These are phyloP conservation scores for Bos taurus DNA, from an alignment of 2,113 vertebrate genomes.

Conservation along the genomic window ARS-UCD2.0 NC_037342.1:79666501-79667000, in stretches of 20 bases:
- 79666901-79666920: background rate
- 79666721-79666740: background rate
- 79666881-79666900: background rate
- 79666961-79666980: background rate
- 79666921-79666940: background rate
- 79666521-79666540: background rate
- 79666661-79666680: background rate
- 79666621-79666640: background rate
- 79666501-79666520: background rate
- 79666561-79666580: background rate
- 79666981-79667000: background rate
- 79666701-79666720: background rate
- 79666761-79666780: background rate
- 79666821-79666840: fast-evolving
- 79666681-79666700: background rate
- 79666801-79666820: background rate
- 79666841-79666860: background rate
- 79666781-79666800: background rate
- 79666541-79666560: background rate
- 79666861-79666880: background rate
- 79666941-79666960: background rate
- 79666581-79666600: background rate
- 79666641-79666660: background rate
- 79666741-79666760: background rate
- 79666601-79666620: background rate